These are phyloP conservation scores for Tenebrio molitor DNA, from an alignment of 1,140 invertebrate genomes.

Conservation along the genomic window DNA sequence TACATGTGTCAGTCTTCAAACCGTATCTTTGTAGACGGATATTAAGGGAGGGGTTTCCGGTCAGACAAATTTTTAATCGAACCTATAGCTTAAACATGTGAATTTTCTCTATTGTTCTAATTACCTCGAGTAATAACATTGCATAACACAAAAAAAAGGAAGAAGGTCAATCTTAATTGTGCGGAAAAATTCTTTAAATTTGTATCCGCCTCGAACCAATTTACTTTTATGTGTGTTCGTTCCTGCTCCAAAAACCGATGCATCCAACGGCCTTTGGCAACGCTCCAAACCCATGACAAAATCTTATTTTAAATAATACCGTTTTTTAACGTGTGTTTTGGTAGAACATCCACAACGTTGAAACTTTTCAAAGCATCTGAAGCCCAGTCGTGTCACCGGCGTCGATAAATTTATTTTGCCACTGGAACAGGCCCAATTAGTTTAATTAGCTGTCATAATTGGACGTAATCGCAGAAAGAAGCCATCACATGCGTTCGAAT, in stretches of 20 bases:
- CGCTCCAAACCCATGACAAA: constrained; percentile 3
- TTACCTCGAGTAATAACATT: too few species aligned
- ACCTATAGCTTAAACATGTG: background rate
- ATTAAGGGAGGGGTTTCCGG: constrained; percentile 17
- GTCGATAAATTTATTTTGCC: background rate
- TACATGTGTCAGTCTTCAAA: constrained; percentile 5
- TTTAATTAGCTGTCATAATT: background rate
- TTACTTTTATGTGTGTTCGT: background rate
- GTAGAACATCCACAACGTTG: background rate
- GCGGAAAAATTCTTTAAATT: too few species aligned
- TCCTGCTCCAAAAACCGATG: constrained; percentile 3
- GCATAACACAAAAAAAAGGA: too few species aligned
- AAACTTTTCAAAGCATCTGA: background rate
- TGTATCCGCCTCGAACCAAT: too few species aligned
- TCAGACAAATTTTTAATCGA: constrained; percentile 1
- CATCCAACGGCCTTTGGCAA: constrained; percentile 24
- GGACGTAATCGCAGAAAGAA: background rate
- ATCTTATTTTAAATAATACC: constrained; percentile 11
- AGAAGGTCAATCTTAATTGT: too few species aligned
- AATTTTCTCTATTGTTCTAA: too few species aligned
- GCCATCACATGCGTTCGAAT: constrained; percentile 1
- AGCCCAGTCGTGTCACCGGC: background rate
- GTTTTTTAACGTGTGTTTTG: constrained; percentile 12
- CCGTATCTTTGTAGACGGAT: constrained; percentile 24
- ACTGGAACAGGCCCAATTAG: background rate